Evolutionary conservation across 2,113 vertebrate species (phyloP).

Genomic region (Gadus macrocephalus): DNA sequence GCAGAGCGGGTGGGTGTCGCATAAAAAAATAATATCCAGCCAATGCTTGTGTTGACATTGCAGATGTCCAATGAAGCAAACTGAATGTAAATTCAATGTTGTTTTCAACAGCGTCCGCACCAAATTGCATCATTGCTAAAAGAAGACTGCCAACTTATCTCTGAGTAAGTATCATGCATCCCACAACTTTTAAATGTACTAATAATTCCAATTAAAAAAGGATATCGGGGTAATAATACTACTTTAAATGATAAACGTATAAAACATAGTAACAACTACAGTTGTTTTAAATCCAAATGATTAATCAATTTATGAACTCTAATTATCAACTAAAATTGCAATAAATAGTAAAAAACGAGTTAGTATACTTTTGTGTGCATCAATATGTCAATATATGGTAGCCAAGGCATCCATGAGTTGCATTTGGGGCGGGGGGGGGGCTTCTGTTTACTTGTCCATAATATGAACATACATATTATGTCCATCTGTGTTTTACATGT

Average conservation of each 20-base stretch:
- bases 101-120: conserved; percentile 48
- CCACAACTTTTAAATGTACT: background rate
- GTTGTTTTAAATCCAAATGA: too few species aligned
- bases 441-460: background rate
- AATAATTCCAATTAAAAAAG: background rate
- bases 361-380: too few species aligned
- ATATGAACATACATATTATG: background rate
- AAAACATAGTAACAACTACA: background rate
- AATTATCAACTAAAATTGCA: too few species aligned
- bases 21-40: too few species aligned
- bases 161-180: conserved; percentile 48
- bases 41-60: background rate
- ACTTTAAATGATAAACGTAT: background rate
- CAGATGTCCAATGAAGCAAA: background rate
- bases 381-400: too few species aligned
- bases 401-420: too few species aligned
- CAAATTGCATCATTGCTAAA: conserved; percentile 57
- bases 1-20: too few species aligned
- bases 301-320: too few species aligned
- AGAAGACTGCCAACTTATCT: conserved; percentile 44
- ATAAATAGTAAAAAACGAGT: too few species aligned
- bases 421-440: background rate
- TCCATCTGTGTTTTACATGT: background rate
- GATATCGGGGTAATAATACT: background rate
- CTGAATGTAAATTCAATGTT: background rate